Evolutionary conservation across 2,888 invertebrate genomes (phyloP).

Genomic region (Calliscelio sp.): DNA sequence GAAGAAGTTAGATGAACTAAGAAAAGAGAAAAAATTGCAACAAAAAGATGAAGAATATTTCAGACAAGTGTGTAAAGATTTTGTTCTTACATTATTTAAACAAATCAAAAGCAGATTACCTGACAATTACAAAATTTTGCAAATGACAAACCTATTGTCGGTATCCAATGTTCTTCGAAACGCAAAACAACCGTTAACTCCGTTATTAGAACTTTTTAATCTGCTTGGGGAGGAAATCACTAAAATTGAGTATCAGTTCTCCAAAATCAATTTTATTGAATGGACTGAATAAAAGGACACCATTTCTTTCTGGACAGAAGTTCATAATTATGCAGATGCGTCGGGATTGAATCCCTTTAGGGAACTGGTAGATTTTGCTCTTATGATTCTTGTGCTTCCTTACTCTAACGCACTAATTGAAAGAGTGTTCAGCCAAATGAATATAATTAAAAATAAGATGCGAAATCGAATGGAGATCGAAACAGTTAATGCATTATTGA

Average conservation of each 20-base stretch:
- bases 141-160: conserved; percentile 1
- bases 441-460: conserved; percentile 15
- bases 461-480: neutral
- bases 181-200: neutral
- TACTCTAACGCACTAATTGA: conserved; percentile 29
- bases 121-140: neutral
- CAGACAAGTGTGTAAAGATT: neutral
- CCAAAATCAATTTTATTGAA: conserved; percentile 1
- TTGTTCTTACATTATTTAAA: neutral
- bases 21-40: neutral
- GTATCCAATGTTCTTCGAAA: neutral
- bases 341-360: conserved; percentile 13
- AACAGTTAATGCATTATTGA: conserved; percentile 14
- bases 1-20: neutral
- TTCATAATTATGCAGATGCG: neutral
- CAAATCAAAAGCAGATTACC: conserved; percentile 14
- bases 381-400: neutral
- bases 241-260: conserved; percentile 21
- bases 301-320: conserved; percentile 56
- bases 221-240: neutral
- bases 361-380: conserved; percentile 16
- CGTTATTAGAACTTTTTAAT: neutral
- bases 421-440: conserved; percentile 28
- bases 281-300: conserved; percentile 26
- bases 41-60: neutral